These are phyloP conservation scores for Sminthurides aquaticus DNA, from an alignment of 2,888 invertebrate genomes.

Conservation along the genomic window DNA sequence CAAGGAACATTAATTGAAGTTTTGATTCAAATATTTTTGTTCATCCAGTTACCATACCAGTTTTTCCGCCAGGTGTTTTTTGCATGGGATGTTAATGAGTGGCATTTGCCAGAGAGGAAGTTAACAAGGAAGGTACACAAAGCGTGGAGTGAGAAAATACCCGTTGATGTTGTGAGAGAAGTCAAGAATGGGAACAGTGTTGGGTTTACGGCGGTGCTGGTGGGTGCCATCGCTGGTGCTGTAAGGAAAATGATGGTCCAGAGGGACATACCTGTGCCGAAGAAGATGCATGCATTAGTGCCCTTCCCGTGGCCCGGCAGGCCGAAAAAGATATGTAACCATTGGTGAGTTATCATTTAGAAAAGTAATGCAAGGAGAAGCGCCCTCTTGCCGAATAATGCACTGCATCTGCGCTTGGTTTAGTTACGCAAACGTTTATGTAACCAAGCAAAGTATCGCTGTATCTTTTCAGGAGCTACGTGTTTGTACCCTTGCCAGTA, in stretches of 20 bases:
- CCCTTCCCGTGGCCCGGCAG: slow-evolving; percentile 38
- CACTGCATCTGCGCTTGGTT: no score
- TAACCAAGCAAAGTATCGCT: neutral
- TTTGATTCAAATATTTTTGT: slow-evolving; percentile 21
- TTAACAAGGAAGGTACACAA: slow-evolving; percentile 30
- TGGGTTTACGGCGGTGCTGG: slow-evolving; percentile 34
- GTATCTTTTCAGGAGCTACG: slow-evolving; percentile 32
- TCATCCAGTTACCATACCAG: slow-evolving; percentile 33
- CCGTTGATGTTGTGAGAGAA: slow-evolving; percentile 27
- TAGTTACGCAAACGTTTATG: no score
- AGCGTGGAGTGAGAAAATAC: slow-evolving; percentile 32
- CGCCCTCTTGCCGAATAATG: no score
- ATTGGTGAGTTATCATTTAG: slow-evolving; percentile 25
- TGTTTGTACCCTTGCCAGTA: slow-evolving; percentile 34
- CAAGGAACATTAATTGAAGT: slow-evolving; percentile 21
- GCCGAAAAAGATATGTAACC: slow-evolving; percentile 31
- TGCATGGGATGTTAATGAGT: slow-evolving; percentile 32
- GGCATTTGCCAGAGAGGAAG: slow-evolving; percentile 34
- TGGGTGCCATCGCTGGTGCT: slow-evolving; percentile 28
- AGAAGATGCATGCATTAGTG: slow-evolving; percentile 34
- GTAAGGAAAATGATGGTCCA: slow-evolving; percentile 33
- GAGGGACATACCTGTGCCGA: slow-evolving; percentile 28
- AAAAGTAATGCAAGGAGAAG: neutral
- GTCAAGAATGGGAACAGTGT: slow-evolving; percentile 29
- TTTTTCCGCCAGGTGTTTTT: slow-evolving; percentile 32